Conservation (phyloP, 2,797 vertebrate genomes). For the Natrix natrix region DNA sequence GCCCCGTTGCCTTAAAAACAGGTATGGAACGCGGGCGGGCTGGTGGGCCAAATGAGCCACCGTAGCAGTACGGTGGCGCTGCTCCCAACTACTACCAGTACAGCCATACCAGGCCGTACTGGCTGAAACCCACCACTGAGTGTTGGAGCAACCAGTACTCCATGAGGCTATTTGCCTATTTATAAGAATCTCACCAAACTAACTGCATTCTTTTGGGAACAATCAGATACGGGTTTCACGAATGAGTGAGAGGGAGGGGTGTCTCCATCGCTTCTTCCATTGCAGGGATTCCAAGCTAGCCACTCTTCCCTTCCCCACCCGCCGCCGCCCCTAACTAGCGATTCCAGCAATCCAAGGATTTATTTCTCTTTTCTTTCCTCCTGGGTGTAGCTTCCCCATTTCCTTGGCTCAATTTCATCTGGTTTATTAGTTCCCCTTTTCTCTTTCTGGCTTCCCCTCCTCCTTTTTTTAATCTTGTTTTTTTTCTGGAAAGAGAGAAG, state of each 20-base stretch:
- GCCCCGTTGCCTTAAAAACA: too few species aligned
- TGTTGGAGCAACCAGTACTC: neutral
- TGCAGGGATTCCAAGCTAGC: too few species aligned
- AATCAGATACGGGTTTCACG: neutral
- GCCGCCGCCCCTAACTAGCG: neutral
- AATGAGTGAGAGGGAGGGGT: neutral
- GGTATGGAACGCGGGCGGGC: too few species aligned
- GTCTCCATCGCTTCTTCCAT: neutral
- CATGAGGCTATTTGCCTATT: neutral
- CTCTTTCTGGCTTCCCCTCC: neutral
- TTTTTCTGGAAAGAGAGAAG: neutral
- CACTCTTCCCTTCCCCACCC: too few species aligned
- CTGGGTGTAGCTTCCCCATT: neutral
- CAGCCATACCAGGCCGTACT: too few species aligned
- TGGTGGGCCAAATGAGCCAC: too few species aligned
- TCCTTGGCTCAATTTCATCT: neutral
- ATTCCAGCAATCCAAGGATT: neutral
- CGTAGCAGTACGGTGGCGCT: too few species aligned
- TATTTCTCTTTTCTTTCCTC: neutral
- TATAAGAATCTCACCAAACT: neutral
- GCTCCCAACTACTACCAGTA: too few species aligned
- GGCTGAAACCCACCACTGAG: too few species aligned
- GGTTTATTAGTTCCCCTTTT: neutral
- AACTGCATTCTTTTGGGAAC: neutral
- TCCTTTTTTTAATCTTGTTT: too few species aligned